phyloP scores from a whole-genome alignment of 2,113 vertebrate species.

The Cinclus mexicanus region DNA sequence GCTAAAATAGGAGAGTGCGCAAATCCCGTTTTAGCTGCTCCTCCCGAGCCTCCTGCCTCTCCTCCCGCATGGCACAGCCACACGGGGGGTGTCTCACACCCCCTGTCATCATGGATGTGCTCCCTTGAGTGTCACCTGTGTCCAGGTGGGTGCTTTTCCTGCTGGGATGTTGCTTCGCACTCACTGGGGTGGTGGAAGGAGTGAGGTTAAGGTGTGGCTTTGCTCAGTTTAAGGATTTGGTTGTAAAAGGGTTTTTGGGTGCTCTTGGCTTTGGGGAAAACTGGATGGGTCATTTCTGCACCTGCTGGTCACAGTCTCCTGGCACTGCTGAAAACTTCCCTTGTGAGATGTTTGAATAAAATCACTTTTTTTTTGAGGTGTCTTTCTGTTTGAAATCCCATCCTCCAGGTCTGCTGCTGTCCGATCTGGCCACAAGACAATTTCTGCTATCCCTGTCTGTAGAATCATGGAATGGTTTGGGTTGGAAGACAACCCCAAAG shows the following conservation, averaged over 20 bases:
- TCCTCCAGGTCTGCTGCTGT: neutral
- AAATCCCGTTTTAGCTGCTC: neutral
- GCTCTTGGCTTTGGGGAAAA: neutral
- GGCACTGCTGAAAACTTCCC: neutral
- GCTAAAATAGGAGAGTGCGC: neutral
- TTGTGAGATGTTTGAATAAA: neutral
- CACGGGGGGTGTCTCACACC: neutral
- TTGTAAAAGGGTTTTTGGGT: neutral
- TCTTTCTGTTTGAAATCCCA: neutral
- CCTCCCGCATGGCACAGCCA: neutral
- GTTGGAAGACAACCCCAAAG: neutral
- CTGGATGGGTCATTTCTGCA: neutral
- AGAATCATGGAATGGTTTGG: neutral
- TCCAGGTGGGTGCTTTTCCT: rapidly evolving
- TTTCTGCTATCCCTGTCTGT: neutral
- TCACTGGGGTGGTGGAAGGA: neutral
- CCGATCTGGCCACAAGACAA: neutral
- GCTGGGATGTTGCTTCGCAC: neutral
- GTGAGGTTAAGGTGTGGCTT: neutral
- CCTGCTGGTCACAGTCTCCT: rapidly evolving
- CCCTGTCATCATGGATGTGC: rapidly evolving
- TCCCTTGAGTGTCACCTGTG: rapidly evolving
- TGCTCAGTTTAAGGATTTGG: neutral
- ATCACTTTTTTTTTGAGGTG: neutral
- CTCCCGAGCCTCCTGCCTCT: neutral